Evolutionary conservation across 2,797 vertebrate genomes (phyloP), one percentile per base, ranked within the genome.

Genomic region (Acanthopagrus latus): DNA sequence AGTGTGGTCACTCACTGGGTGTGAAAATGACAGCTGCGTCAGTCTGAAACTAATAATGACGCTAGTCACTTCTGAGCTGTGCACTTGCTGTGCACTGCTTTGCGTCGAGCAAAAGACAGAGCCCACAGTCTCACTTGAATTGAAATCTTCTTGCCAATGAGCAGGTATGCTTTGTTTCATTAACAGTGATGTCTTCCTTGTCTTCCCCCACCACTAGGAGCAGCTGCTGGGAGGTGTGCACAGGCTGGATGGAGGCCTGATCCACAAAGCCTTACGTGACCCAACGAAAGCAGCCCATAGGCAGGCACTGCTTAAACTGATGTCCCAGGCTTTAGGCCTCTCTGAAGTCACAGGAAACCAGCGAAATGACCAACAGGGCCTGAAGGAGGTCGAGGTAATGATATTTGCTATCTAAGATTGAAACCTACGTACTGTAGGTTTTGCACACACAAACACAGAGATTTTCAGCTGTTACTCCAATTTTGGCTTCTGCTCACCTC

Each of bases 321-420:
- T 95, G 70, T 94, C 94, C 17, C 90, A 90, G 33, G 94, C 92
- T 1, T 73, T 95, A 20, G 95, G 95, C 43, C 82, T 95, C 0
- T 14, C 91, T 3, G 81, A 87, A 0, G 47, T 74, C 18, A 47
- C 80, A 0, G 87, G 70, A 0, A 77, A 88, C 27, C 58, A 91
- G 50, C 84, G 81, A 8, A 86, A 85, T 6, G 94, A 92, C 48
- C 92, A 93, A 2, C 94, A 94, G 78, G 87, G 84, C 50, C 38
- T 97, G 55, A 81, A 88, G 0, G 94, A 96, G 76, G 93, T 96
- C 90, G 95, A 97, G 96, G 97, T 97, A 83, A 21, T 62, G 38
- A 64, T 46, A 58, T 29, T 56, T 58, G 7, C 46, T 17, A 17
- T 57, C 2, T 16, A 13, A 48, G 3, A 33, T 47, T 23, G 47